These are phyloP conservation scores for Tapirus indicus DNA, from an alignment of 2,797 vertebrate genomes.

Conservation along the genomic window DNA sequence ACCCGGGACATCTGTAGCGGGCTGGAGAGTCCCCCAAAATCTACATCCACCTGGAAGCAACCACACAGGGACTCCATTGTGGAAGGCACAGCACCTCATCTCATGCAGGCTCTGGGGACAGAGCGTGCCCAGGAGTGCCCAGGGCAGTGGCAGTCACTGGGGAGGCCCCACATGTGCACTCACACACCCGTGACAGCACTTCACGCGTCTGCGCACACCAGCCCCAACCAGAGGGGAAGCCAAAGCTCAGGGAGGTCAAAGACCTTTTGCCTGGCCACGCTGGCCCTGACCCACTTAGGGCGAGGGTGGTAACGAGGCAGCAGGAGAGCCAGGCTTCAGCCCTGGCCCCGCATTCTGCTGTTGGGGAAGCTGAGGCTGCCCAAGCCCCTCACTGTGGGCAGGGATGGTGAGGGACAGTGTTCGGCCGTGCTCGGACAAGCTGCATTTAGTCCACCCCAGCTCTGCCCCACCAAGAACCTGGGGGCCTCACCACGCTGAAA, in stretches of 20 bases:
- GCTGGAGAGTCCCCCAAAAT: background rate
- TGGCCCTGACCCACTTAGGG: background rate
- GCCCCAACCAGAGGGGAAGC: background rate
- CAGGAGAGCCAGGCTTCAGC: background rate
- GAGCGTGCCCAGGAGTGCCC: background rate
- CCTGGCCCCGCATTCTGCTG: background rate
- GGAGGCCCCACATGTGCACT: background rate
- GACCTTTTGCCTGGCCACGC: no score
- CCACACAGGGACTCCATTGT: background rate
- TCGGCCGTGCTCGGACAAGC: background rate
- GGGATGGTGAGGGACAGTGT: background rate
- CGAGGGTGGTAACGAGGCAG: background rate
- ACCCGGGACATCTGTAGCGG: background rate
- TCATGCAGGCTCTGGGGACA: background rate
- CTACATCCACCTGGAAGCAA: background rate
- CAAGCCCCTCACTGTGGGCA: background rate
- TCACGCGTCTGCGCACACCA: background rate
- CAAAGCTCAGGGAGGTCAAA: background rate
- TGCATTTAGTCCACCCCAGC: background rate
- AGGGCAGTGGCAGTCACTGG: background rate
- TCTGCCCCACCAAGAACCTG: background rate
- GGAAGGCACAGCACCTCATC: background rate
- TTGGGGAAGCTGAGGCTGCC: background rate
- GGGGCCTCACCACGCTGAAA: background rate
- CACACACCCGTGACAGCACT: background rate